These are phyloP conservation scores for Bufo gargarizans DNA, from an alignment of 2,113 vertebrate species.

Conservation along the genomic window DNA sequence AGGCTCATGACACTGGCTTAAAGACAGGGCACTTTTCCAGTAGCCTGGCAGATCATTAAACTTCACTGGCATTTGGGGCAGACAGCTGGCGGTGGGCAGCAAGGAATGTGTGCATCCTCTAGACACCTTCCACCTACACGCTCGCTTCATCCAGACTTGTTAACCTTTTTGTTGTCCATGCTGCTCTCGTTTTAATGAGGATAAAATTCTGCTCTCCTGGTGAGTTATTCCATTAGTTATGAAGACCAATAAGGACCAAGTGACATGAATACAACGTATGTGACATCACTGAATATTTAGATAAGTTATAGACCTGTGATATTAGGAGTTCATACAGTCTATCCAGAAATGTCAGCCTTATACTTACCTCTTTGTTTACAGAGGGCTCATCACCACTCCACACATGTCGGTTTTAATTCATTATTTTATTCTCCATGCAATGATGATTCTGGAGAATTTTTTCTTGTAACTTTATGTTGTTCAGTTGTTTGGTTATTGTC, in stretches of 20 bases:
- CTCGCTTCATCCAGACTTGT: background rate
- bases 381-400: too few relatives aligned
- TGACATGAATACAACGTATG: too few relatives aligned
- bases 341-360: background rate
- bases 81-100: constrained; percentile 50
- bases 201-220: background rate
- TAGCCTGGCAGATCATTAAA: constrained; percentile 50
- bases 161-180: background rate
- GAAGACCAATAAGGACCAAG: background rate
- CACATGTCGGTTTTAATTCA: too few relatives aligned
- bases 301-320: too few relatives aligned
- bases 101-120: constrained; percentile 42
- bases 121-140: constrained; percentile 34
- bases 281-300: too few relatives aligned
- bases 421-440: too few relatives aligned
- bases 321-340: background rate
- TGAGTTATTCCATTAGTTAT: background rate
- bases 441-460: too few relatives aligned
- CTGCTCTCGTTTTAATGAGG: background rate
- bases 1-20: constrained; percentile 54
- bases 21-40: constrained; percentile 52
- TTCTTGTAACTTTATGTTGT: too few relatives aligned
- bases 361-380: too few relatives aligned
- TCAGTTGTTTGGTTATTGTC: too few relatives aligned
- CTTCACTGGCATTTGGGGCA: constrained; percentile 42